Evolutionary conservation across 2,797 vertebrate species (phyloP).

Genomic region (Tolypeutes matacus): DNA sequence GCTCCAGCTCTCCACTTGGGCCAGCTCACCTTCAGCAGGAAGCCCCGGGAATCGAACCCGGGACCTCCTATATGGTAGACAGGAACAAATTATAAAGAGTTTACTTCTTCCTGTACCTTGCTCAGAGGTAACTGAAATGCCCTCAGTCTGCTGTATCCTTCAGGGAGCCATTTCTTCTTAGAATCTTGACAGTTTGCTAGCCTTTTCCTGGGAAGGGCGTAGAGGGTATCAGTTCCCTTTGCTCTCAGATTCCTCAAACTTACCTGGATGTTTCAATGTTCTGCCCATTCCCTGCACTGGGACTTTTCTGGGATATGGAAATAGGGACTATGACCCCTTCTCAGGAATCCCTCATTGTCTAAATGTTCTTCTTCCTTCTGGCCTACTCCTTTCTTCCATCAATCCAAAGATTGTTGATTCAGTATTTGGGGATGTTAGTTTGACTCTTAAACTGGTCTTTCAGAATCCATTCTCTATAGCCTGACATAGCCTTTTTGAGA

Average conservation of each 20-base stretch:
- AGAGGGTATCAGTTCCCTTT: not conserved
- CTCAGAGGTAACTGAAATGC: not conserved
- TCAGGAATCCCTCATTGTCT: not conserved
- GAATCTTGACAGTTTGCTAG: not conserved
- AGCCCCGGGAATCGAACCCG: too few relatives aligned
- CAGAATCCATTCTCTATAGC: not conserved
- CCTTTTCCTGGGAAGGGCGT: not conserved
- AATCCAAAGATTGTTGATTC: not conserved
- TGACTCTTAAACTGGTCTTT: not conserved
- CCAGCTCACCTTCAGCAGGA: too few relatives aligned
- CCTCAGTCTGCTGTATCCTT: not conserved
- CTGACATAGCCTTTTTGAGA: not conserved
- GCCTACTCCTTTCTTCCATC: not conserved
- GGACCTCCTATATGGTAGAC: too few relatives aligned
- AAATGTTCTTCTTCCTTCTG: not conserved
- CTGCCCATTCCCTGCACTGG: not conserved
- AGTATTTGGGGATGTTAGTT: not conserved
- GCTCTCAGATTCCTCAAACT: not conserved
- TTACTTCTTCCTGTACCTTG: not conserved
- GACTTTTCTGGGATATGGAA: not conserved
- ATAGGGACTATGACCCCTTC: not conserved
- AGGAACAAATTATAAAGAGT: too few relatives aligned
- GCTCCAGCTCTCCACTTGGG: too few relatives aligned
- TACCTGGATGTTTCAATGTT: not conserved
- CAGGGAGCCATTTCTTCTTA: not conserved